Evolutionary conservation across 2,113 vertebrate genomes (phyloP).

Genomic region (Myiopsitta monachus): DNA sequence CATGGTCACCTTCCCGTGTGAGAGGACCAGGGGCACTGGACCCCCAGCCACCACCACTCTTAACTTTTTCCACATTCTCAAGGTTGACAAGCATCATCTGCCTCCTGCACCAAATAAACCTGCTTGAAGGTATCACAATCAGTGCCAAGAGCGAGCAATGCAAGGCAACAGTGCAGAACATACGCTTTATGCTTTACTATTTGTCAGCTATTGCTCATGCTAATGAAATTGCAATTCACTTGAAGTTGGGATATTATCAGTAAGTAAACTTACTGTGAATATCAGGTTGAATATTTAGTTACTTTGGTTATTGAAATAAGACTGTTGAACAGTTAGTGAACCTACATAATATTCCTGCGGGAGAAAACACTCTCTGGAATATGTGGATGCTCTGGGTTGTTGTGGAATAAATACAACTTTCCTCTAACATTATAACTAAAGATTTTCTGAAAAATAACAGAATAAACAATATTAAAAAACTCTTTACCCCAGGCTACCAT

Average conservation of each 20-base stretch:
- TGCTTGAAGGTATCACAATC: background rate
- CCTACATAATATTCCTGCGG: background rate
- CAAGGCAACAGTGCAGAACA: background rate
- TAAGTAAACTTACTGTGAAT: slow-evolving; percentile 42
- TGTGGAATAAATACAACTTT: slow-evolving; percentile 54
- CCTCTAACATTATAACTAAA: slow-evolving; percentile 62
- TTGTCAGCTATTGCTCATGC: background rate
- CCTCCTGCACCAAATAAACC: background rate
- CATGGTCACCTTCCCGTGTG: background rate
- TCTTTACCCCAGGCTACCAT: slow-evolving; percentile 73
- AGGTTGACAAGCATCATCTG: background rate
- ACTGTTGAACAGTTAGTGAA: slow-evolving; percentile 24
- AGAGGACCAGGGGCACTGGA: background rate
- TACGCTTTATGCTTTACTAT: background rate
- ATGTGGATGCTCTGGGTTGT: background rate
- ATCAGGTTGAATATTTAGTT: slow-evolving; percentile 53
- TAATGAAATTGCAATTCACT: slow-evolving; percentile 23
- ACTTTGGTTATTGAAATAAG: slow-evolving; percentile 43
- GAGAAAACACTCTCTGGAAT: slow-evolving; percentile 23
- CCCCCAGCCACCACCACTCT: background rate
- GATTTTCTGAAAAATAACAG: slow-evolving; percentile 70
- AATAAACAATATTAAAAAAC: slow-evolving; percentile 58
- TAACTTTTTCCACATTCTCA: background rate
- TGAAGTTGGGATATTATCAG: background rate
- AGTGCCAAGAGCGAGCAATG: background rate